Percentiles rank a stretch among this genome's conserved stretches.
These are phyloP conservation scores for Atta colombica DNA, from an alignment of 1,140 invertebrate species.

Conservation along the genomic window DNA sequence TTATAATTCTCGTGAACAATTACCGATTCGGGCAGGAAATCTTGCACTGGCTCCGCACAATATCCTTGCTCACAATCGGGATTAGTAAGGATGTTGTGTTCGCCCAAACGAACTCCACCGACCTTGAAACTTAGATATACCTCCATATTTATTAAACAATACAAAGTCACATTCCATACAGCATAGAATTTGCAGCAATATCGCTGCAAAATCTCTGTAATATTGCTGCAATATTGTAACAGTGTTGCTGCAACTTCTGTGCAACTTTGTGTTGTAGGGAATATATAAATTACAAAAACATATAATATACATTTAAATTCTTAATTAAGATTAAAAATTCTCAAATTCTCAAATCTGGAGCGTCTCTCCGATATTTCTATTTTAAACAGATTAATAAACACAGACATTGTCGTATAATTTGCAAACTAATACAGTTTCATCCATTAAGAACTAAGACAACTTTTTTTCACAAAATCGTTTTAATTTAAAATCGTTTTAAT, in stretches of 20 bases:
- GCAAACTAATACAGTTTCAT: background rate
- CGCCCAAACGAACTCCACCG: slow-evolving; percentile 88
- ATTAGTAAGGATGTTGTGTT: slow-evolving; percentile 86
- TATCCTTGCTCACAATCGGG: slow-evolving; percentile 87
- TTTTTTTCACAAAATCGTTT: no score
- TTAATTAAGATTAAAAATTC: slow-evolving; percentile 1
- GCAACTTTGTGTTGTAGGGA: no score
- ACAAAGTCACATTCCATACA: background rate
- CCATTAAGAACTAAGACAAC: no score
- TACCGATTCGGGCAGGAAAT: slow-evolving; percentile 85
- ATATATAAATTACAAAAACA: background rate
- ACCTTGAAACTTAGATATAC: slow-evolving; percentile 81
- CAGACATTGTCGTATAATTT: background rate
- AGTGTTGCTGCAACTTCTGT: no score
- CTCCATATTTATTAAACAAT: background rate
- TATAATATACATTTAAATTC: background rate
- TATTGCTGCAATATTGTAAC: no score
- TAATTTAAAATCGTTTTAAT: no score
- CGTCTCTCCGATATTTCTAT: background rate
- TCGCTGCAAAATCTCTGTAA: no score
- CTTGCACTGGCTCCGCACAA: slow-evolving; percentile 88
- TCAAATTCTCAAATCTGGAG: background rate
- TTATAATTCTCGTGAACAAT: slow-evolving; percentile 88
- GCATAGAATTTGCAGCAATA: no score
- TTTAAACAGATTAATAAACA: background rate